Percentiles rank a stretch among this genome's conserved stretches.
Evolutionary conservation across 2,797 vertebrate species (phyloP).

Genomic region (Acrocephalus scirpaceus): DNA sequence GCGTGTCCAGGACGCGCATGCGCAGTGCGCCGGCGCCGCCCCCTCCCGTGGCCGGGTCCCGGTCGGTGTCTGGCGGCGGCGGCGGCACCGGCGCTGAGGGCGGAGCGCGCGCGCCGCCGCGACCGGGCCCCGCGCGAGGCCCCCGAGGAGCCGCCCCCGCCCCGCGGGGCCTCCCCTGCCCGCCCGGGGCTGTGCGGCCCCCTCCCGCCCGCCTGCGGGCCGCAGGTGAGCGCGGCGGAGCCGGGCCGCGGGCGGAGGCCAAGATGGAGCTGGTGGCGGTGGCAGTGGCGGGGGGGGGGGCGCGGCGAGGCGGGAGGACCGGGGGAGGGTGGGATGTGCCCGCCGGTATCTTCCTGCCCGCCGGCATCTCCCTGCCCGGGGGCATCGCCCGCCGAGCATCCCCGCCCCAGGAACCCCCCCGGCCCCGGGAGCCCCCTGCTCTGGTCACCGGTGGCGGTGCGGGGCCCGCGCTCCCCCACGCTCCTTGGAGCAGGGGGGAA

Average conservation of each 20-base stretch:
- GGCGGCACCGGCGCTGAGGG: not conserved
- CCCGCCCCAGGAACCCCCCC: not conserved
- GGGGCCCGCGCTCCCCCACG: not conserved
- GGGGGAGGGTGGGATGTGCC: not conserved
- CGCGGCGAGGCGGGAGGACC: not conserved
- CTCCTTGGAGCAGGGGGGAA: not conserved
- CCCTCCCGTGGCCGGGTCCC: not conserved
- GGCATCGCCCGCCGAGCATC: not conserved
- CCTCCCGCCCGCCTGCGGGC: not conserved
- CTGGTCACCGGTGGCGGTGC: not conserved
- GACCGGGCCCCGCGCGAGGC: not conserved
- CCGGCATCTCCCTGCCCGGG: not conserved
- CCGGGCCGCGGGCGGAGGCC: not conserved
- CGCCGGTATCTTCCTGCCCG: not conserved
- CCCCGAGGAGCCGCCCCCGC: not conserved
- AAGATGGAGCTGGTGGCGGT: not conserved
- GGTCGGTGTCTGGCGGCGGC: constrained; percentile 14
- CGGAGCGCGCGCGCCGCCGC: not conserved
- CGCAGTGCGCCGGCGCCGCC: not conserved
- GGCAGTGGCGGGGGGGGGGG: not conserved
- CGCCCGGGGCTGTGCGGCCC: not conserved
- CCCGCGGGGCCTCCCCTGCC: not conserved
- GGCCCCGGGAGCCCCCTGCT: not conserved
- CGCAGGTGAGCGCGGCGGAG: constrained; percentile 1
- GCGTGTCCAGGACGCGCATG: not conserved